Conservation (phyloP, 1,140 invertebrate genomes). For the Radopholus similis region DNA sequence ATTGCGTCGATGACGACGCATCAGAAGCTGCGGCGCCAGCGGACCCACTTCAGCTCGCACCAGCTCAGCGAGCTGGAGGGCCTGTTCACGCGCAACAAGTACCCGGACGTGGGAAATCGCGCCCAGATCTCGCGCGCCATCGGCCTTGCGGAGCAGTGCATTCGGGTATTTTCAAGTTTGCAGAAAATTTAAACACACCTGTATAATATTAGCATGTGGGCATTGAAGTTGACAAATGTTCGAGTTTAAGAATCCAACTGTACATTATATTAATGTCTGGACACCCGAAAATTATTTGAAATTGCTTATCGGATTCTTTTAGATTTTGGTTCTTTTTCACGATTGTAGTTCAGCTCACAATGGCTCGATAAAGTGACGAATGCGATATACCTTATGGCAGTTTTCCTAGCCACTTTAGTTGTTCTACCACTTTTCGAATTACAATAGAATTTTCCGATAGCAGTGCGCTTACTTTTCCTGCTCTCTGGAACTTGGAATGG, state of each 20-base stretch:
- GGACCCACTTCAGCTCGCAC: not conserved
- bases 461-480: too few species aligned
- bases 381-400: too few species aligned
- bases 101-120: conserved; percentile 16
- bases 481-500: not conserved
- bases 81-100: conserved; percentile 12
- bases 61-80: conserved; percentile 9
- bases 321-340: not conserved
- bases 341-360: too few species aligned
- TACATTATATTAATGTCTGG: too few species aligned
- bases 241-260: not conserved
- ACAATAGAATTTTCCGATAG: too few species aligned
- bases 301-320: not conserved
- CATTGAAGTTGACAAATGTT: not conserved
- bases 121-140: conserved; percentile 12
- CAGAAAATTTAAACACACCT: not conserved
- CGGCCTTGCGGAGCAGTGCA: conserved; percentile 12
- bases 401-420: too few species aligned
- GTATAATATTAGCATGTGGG: not conserved
- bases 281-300: too few species aligned
- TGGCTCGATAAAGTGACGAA: too few species aligned
- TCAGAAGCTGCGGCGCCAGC: not conserved
- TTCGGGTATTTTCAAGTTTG: conserved; percentile 6
- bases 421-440: too few species aligned
- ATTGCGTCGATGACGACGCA: not conserved